Conservation (phyloP, 2,797 vertebrate species). For the Dipus sagitta region DNA sequence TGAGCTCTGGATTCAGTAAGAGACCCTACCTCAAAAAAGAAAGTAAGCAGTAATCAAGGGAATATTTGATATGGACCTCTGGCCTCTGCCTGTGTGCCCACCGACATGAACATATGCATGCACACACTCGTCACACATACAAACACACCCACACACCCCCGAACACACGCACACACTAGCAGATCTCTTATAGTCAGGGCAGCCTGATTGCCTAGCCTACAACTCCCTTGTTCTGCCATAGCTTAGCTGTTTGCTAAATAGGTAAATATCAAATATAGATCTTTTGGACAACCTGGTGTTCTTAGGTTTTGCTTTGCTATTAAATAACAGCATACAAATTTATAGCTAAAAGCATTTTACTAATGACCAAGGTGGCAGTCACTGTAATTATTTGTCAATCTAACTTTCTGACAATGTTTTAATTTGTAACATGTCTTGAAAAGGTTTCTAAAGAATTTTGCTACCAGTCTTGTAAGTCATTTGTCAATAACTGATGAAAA, state of each 20-base stretch:
- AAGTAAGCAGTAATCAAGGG: too few species aligned
- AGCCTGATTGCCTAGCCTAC: background rate
- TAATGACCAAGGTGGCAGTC: slow-evolving; percentile 65
- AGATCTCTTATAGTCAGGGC: background rate
- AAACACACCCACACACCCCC: too few species aligned
- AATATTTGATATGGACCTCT: too few species aligned
- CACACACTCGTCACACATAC: too few species aligned
- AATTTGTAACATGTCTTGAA: slow-evolving; percentile 75
- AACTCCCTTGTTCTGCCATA: background rate
- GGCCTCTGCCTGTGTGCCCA: too few species aligned
- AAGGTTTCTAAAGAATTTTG: slow-evolving; percentile 81
- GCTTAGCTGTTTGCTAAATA: background rate
- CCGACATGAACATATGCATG: too few species aligned
- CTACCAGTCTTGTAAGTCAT: slow-evolving; percentile 77
- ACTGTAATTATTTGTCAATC: slow-evolving; percentile 79
- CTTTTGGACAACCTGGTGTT: background rate
- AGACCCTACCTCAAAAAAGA: too few species aligned
- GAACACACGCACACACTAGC: background rate
- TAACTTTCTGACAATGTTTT: slow-evolving; percentile 60
- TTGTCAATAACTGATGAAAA: slow-evolving; percentile 84
- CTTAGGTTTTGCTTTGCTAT: slow-evolving; percentile 49
- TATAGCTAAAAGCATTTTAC: slow-evolving; percentile 54
- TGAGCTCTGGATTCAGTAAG: too few species aligned
- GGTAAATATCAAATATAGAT: slow-evolving; percentile 34
- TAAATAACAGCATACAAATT: slow-evolving; percentile 51